These are phyloP conservation scores for Selene dorsalis DNA, from an alignment of 2,797 vertebrate genomes.

Conservation along the genomic window DNA sequence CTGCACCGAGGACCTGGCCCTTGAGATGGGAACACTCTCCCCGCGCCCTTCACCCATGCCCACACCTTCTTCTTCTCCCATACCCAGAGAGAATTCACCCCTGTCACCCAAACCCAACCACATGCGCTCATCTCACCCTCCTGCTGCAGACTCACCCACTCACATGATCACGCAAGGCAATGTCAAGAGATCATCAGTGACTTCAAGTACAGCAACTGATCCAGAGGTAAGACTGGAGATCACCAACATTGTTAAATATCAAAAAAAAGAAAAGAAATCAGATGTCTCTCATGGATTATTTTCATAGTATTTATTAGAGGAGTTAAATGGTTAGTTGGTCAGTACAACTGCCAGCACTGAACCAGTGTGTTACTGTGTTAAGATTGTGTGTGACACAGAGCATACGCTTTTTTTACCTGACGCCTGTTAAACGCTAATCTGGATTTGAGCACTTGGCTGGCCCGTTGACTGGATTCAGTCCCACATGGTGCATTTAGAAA, in stretches of 20 bases:
- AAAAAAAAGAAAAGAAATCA: neutral
- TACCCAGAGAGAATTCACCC: constrained; percentile 73
- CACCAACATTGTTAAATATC: neutral
- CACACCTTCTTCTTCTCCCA: constrained; percentile 70
- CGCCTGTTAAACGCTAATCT: constrained; percentile 43
- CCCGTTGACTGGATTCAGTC: constrained; percentile 13
- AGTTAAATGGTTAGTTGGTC: neutral
- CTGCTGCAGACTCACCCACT: constrained; percentile 33
- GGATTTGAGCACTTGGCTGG: constrained; percentile 27
- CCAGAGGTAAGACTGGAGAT: constrained; percentile 65
- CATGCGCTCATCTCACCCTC: constrained; percentile 10
- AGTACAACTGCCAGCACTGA: neutral
- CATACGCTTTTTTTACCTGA: neutral
- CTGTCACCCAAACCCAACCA: constrained; percentile 74
- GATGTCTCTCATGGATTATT: neutral
- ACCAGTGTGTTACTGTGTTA: constrained; percentile 31
- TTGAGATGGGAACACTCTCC: constrained; percentile 82
- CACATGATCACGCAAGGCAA: constrained; percentile 9
- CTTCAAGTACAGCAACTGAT: constrained; percentile 64
- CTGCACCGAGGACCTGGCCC: constrained; percentile 88
- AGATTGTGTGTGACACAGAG: constrained; percentile 6
- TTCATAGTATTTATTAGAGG: neutral
- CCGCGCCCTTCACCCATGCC: constrained; percentile 64
- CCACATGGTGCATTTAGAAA: constrained; percentile 15
- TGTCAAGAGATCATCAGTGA: constrained; percentile 50